Evolutionary conservation across 2,888 invertebrate species (phyloP), one percentile per base, ranked within the genome.

Genomic region (Pollenia griseotomentosa): DNA sequence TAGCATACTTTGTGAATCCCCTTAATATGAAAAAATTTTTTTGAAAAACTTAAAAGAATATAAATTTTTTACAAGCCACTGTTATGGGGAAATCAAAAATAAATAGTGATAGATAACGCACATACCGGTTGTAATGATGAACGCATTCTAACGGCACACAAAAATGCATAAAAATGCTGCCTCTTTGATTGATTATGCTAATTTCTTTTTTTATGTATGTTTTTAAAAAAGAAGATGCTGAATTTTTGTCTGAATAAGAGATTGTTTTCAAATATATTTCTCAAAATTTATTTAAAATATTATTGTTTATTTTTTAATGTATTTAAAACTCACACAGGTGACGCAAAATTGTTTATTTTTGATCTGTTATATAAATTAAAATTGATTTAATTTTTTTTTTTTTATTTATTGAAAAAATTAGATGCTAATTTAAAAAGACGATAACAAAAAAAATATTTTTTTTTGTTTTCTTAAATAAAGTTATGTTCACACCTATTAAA

Each of bases 271-370:
- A 10, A 55, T 8, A 57, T 2, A 57, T n/a, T n/a, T 8, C 2
- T 11, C 59, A 59, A 59, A 59, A 14, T 46, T 53, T 51, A 33
- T 40, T n/a, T 33, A 11, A 8, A 23, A 19, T 9, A 59, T 16
- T 55, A 23, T 42, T 74, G 42, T 66, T 66, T 66, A 33, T 48
- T 68, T 79, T 53, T 19, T 44, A 66, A 53, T 84, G 74, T 53
- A 79, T 66, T 68, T 51, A 11, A 48, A 84, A 79, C 68, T 74
- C 40, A 44, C 51, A 66, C 57, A 55, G 73, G 59, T 78, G 78
- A 66, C 66, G 65, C 48, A 11, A 68, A 79, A 61, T 61, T 74
- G 11, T 84, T 74, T 65, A 8, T 65, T 59, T 73, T 83, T 61
- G 16, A 46, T 11, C 51, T 11, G 44, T 71, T 65, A 16, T 78